phyloP scores from a whole-genome alignment of 2,797 vertebrate species.

The Clarias pachynema region DNA sequence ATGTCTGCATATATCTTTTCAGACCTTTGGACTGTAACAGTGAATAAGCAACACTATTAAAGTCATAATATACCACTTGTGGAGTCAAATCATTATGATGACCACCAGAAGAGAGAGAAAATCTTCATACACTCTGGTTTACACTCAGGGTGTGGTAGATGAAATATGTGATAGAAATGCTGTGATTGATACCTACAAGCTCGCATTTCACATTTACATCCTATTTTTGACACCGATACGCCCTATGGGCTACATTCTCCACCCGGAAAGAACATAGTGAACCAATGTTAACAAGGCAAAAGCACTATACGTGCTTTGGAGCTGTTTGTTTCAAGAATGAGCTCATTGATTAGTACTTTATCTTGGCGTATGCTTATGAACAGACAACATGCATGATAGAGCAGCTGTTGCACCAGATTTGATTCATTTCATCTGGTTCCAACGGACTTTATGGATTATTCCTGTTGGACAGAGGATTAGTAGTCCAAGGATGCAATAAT shows the following conservation, averaged over 20 bases:
- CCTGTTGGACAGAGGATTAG: constrained; percentile 4
- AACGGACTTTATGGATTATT: constrained; percentile 22
- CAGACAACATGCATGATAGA: not conserved
- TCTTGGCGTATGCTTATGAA: not conserved
- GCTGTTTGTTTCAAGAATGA: constrained; percentile 3
- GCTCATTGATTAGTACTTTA: constrained; percentile 5
- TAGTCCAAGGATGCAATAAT: constrained; percentile 26
- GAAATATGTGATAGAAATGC: not conserved
- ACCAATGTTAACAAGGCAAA: not conserved
- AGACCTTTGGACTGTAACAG: not conserved
- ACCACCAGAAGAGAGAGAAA: not conserved
- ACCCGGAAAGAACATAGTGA: not conserved
- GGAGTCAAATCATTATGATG: not conserved
- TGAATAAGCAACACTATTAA: not conserved
- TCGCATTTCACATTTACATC: not conserved
- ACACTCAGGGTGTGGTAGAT: not conserved
- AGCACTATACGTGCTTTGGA: not conserved
- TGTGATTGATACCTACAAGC: not conserved
- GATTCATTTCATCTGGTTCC: constrained; percentile 4
- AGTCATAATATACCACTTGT: not conserved
- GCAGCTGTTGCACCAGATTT: constrained; percentile 13
- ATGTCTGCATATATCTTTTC: not conserved
- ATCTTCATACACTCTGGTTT: not conserved
- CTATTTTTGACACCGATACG: not conserved
- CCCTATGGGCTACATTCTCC: not conserved